Evolutionary conservation across 2,797 vertebrate species (phyloP).

Genomic region (Syngnathus acus): DNA sequence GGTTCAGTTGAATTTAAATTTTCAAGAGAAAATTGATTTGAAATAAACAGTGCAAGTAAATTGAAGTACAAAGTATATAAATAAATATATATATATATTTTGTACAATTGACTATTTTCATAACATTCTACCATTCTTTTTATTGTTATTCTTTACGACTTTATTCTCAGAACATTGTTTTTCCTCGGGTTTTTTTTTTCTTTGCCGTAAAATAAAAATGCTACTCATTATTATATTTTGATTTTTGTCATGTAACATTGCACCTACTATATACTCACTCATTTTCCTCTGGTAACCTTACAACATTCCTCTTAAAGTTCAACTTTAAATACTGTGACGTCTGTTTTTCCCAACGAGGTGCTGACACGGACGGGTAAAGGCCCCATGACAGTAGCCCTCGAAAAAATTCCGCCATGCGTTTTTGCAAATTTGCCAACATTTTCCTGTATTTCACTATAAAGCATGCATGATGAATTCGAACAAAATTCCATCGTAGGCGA

Average conservation of each 20-base stretch:
- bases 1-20: not conserved
- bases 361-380: not conserved
- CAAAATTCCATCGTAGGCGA: not conserved
- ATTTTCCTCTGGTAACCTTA: not conserved
- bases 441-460: not conserved
- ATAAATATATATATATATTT: no score
- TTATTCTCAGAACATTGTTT: no score
- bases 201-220: no score
- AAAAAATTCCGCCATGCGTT: not conserved
- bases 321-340: not conserved
- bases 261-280: no score
- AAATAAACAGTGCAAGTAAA: not conserved
- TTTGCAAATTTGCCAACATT: not conserved
- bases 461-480: not conserved
- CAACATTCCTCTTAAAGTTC: not conserved
- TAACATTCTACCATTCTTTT: no score
- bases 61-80: not conserved
- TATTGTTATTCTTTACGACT: no score
- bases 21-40: not conserved
- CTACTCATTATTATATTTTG: no score
- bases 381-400: not conserved
- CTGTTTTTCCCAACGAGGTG: not conserved
- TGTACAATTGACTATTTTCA: no score
- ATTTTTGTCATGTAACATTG: no score
- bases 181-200: no score